A percentile compares a stretch with the other conserved stretches of the same genome.
Conservation (phyloP, 2,113 vertebrate species). For the Paralichthys olivaceus region DNA sequence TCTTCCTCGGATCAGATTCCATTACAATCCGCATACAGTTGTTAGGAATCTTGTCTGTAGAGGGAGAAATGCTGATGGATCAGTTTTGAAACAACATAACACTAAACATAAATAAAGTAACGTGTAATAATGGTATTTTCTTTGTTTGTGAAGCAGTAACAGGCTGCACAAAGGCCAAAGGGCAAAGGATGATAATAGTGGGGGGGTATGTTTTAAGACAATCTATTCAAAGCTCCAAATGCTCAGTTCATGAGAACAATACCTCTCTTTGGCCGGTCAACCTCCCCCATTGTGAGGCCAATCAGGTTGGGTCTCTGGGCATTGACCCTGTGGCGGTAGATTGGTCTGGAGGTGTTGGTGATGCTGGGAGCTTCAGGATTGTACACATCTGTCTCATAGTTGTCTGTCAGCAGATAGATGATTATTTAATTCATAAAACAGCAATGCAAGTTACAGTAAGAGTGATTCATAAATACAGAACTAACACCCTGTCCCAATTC, state of each 20-base stretch:
- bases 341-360: conserved; percentile 90
- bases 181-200: not conserved
- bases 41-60: conserved; percentile 90
- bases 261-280: conserved; percentile 94
- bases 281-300: conserved; percentile 94
- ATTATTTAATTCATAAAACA: conserved; percentile 10
- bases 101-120: not conserved
- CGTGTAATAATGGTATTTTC: not conserved
- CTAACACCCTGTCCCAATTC: not conserved
- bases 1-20: conserved; percentile 95
- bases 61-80: conserved; percentile 47
- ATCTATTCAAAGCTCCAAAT: conserved; percentile 9
- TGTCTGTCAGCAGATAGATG: conserved; percentile 84
- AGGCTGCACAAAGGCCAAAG: not conserved
- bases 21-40: conserved; percentile 96
- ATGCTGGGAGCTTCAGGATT: conserved; percentile 99
- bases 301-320: conserved; percentile 97
- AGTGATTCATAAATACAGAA: not conserved
- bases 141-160: not conserved
- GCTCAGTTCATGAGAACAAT: conserved; percentile 35
- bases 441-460: not conserved
- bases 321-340: conserved; percentile 94
- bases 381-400: conserved; percentile 94
- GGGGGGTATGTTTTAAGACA: not conserved
- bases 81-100: conserved; percentile 3